Base-by-base conservation (phyloP, 2,113 vertebrate genomes). In the Gymnocephalus cernua region DNA sequence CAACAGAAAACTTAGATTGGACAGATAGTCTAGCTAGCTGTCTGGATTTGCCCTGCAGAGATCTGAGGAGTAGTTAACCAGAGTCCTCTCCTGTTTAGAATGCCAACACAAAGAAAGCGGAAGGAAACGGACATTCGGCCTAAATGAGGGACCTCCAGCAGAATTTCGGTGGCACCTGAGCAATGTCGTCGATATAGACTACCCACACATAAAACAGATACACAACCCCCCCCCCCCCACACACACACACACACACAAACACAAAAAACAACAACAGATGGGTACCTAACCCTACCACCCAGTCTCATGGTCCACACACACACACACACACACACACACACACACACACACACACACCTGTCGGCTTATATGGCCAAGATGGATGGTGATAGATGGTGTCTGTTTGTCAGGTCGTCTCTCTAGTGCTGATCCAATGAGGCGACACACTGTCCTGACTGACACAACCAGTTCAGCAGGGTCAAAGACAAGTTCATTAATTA, bases 381-480 rank as follows among this genome's bases (percentile, higher is more conserved):
- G 68, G 82, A 77, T 13, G 63, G 15, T 86, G 80, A 88, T 82
- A 61, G 61, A 69, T 66, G 56, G 13, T 72, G 64, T 85, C 67
- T 48, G 75, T 75, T 25, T 78, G 79, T 85, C 71, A 80, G 75
- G 47, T 57, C 70, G 41, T 71, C 70, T 73, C 64, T 57, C 50
- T 29, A 5, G 64, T 50, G 35, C 27, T 67, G 45, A 44, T 79
- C 75, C 89, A 91, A 90, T 76, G 85, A 85, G 74, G 77, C 44
- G 25, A 80, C 75, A 53, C 68, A 62, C 54, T 10, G 76, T 64
- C 64, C 18, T 80, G 67, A 79, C 79, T 86, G 71, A 88, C 75
- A 85, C 50, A 67, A 84, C 35, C 80, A 74, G 77, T 68, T 71
- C 87, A 59, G 44, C 64, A 2, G 65, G 85, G 77, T 90, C 82